Conservation (phyloP, 92 coral and sea anemone species). For the Chrysogorgia sp. region DNA sequence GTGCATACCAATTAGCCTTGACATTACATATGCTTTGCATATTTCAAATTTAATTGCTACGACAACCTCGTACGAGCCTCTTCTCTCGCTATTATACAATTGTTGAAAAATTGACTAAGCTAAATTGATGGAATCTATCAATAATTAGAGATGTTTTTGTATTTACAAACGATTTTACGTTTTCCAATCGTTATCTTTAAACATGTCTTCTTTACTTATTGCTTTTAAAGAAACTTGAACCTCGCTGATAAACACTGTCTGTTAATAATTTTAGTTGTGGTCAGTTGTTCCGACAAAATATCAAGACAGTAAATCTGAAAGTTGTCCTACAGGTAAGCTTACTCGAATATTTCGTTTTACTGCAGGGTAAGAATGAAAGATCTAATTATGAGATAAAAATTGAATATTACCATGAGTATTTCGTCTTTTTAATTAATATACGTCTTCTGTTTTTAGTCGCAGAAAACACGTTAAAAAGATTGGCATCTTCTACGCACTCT, state of each 20-base stretch:
- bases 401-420: neutral
- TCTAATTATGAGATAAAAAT: neutral
- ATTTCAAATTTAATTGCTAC: no score
- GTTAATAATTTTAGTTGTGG: conserved; percentile 18
- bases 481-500: conserved; percentile 18
- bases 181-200: no score
- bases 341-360: neutral
- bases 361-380: neutral
- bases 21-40: no score
- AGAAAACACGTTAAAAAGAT: conserved; percentile 38
- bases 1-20: no score
- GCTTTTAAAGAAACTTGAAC: neutral
- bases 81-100: no score
- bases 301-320: conserved; percentile 48
- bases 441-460: neutral
- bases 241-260: no score
- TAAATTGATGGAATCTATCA: no score
- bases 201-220: neutral
- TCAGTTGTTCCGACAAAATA: conserved; percentile 21
- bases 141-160: no score
- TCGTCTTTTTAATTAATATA: neutral
- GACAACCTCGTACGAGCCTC: no score
- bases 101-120: no score
- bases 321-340: conserved; percentile 41
- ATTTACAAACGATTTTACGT: neutral